phyloP scores from a whole-genome alignment of 2,888 invertebrate species.

The Orthosia gothica region DNA sequence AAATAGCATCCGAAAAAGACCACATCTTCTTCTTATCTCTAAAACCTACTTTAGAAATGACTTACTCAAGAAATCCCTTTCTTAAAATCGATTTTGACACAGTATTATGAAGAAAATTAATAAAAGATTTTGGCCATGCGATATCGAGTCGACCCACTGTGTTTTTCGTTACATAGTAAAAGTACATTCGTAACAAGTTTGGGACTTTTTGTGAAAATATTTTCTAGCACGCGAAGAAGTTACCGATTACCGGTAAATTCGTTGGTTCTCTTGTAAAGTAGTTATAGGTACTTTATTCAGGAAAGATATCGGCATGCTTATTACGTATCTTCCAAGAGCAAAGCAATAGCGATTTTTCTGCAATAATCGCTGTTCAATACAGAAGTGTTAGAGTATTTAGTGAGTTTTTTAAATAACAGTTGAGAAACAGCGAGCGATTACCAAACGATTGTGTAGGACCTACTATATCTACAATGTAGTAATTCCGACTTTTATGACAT shows the following conservation, averaged over 20 bases:
- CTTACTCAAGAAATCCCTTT: background rate
- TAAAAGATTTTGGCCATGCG: constrained; percentile 27
- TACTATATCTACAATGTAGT: too few relatives aligned
- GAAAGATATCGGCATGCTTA: too few relatives aligned
- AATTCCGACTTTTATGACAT: too few relatives aligned
- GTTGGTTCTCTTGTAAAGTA: background rate
- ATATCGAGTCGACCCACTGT: constrained; percentile 19
- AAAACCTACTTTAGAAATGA: background rate
- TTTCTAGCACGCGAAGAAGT: constrained; percentile 30
- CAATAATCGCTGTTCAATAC: too few relatives aligned
- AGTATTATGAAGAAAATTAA: background rate
- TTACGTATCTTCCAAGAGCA: too few relatives aligned
- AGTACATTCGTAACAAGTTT: constrained; percentile 36
- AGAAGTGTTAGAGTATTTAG: too few relatives aligned
- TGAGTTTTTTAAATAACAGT: too few relatives aligned
- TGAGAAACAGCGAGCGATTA: too few relatives aligned
- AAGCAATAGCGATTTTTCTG: too few relatives aligned
- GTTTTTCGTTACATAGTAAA: constrained; percentile 28
- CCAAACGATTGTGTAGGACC: too few relatives aligned
- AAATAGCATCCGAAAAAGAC: background rate
- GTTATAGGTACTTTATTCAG: background rate
- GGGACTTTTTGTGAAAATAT: constrained; percentile 51
- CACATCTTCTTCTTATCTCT: constrained; percentile 7
- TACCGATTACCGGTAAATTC: constrained; percentile 19
- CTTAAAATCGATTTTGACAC: background rate